Evolutionary conservation across 2,797 vertebrate genomes (phyloP), one percentile per base, ranked within the genome.

Genomic region (Pteropus rufus): DNA sequence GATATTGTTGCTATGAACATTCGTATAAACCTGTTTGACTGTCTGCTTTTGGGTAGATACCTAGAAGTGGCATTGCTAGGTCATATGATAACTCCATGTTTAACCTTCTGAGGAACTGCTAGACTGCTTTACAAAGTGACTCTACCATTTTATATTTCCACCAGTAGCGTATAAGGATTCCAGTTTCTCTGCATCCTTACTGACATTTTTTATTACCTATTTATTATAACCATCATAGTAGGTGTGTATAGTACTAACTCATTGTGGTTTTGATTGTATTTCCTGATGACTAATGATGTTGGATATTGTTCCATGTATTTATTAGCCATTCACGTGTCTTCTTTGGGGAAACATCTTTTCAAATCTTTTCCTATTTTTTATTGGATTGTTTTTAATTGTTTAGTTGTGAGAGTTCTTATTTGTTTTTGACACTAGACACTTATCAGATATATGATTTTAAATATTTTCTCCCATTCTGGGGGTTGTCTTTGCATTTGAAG

Each of bases 361-460:
- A 67, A 72, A 67, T 54, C 26, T 16, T 75, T 95, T 81, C n/a
- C 23, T 52, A 83, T 46, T 89, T 96, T 92, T 46, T 52, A 54
- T 86, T 82, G 44, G 39, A 23, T 60, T 89, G 19, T 67, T 56
- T 75, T 86, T 92, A 80, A 89, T 79, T 87, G 56, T 87, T 97
- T 31, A 73, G 29, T 81, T 87, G 86, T 91, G 82, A 72, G 44
- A 83, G 39, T 73, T 94, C 14, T 84, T 72, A 39, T n/a, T 15
- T 76, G 15, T 81, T 91, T 24, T 82, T 52, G 29, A 75, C 77
- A 39, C 52, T 75, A 76, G 24, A 83, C 31, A 7, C 15, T 76
- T 83, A 72, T 62, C 24, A 54, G 82, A 64, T 77, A 64, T 19
- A 62, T 73, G 23, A 84, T 65, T 92, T 90, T 67, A 96, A 73